These are phyloP conservation scores for Noctua comes DNA, from an alignment of 2,888 invertebrate genomes.

Conservation along the genomic window DNA sequence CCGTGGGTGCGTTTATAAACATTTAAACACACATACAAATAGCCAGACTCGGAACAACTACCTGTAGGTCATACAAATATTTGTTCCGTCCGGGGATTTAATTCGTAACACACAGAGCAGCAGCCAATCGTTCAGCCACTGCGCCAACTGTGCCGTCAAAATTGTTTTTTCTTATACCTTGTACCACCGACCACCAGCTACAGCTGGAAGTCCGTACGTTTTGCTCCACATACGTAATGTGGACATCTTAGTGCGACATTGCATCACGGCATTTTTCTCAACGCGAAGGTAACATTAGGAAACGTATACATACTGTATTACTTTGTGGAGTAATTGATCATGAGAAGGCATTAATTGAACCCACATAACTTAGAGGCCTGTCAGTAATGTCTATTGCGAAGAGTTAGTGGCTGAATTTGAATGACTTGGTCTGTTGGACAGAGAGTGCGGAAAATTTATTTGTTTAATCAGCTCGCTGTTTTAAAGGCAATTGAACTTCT, in stretches of 20 bases:
- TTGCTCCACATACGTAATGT: conserved; percentile 85
- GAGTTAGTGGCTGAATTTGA: background rate
- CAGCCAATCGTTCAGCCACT: too few relatives aligned
- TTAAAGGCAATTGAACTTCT: background rate
- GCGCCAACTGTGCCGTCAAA: too few relatives aligned
- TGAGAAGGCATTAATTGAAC: conserved; percentile 41
- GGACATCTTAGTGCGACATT: conserved; percentile 79
- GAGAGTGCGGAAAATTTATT: background rate
- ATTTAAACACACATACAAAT: too few relatives aligned
- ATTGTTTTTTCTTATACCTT: conserved; percentile 20
- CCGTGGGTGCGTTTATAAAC: too few relatives aligned
- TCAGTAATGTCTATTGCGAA: conserved; percentile 24
- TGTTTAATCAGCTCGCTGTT: background rate
- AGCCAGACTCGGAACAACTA: too few relatives aligned
- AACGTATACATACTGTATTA: conserved; percentile 64
- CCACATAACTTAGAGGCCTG: conserved; percentile 3
- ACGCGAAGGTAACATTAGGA: conserved; percentile 75
- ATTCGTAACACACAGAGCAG: too few relatives aligned
- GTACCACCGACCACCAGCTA: conserved; percentile 33
- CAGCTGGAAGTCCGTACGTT: conserved; percentile 71
- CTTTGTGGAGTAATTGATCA: conserved; percentile 52
- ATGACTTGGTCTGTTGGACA: background rate
- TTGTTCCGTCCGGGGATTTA: too few relatives aligned
- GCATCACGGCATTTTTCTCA: conserved; percentile 73
- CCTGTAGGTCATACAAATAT: too few relatives aligned